Percentiles rank a stretch among this genome's conserved stretches.
Conservation (phyloP, 1,140 invertebrate genomes). For the Bombus soroeensis region DNA sequence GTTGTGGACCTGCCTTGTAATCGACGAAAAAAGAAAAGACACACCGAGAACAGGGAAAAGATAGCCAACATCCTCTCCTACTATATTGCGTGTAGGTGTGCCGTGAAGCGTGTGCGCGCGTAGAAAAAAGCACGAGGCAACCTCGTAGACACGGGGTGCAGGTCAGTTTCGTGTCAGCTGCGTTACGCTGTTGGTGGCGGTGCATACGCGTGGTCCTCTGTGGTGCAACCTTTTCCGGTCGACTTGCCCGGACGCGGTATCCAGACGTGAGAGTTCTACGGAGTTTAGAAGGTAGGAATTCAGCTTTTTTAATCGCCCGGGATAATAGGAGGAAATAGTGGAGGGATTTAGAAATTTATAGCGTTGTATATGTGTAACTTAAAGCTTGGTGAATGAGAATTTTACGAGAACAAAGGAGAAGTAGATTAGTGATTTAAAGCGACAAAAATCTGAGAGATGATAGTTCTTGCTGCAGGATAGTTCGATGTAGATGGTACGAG, state of each 20-base stretch:
- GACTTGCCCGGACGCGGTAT: neutral
- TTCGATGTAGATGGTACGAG: too few species aligned
- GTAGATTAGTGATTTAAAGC: too few species aligned
- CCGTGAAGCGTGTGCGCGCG: conserved; percentile 21
- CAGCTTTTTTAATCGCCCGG: neutral
- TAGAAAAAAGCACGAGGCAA: conserved; percentile 55
- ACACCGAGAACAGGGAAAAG: neutral
- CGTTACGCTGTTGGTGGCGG: conserved; percentile 50
- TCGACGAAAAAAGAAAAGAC: neutral
- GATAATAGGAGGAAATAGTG: neutral
- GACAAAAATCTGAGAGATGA: too few species aligned
- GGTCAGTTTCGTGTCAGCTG: conserved; percentile 73
- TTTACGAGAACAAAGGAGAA: too few species aligned
- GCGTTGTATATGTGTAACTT: too few species aligned
- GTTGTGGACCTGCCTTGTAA: neutral
- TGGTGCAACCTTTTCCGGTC: conserved; percentile 7
- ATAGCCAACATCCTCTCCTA: neutral
- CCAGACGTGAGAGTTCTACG: neutral
- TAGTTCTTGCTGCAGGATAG: too few species aligned
- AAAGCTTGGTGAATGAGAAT: too few species aligned
- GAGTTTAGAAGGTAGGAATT: neutral
- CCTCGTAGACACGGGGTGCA: conserved; percentile 55
- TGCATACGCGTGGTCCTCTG: conserved; percentile 49
- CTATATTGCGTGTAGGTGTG: conserved; percentile 1
- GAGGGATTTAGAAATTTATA: neutral